Base-by-base conservation (phyloP, 2,797 vertebrate genomes). In the Decapterus maruadsi region DNA sequence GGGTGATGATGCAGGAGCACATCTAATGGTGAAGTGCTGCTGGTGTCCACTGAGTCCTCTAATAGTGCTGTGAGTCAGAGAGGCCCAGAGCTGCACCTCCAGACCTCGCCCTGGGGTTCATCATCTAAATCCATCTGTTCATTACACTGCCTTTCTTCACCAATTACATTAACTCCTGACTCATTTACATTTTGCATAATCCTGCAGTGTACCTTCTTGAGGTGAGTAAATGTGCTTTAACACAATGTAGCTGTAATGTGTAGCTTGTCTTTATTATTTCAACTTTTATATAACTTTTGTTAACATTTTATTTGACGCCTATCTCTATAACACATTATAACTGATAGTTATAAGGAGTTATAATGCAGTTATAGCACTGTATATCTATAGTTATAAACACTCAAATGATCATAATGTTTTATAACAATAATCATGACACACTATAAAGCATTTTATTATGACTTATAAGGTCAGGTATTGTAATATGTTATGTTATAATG, bases 91-190 rank as follows among this genome's bases (percentile, higher is more conserved):
- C 83, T 63, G 60, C 46, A 65, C 58, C 75, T 72, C 53, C 19
- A 57, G 69, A 75, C 65, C 63, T 73, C 60, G 20, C 84, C 86
- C 68, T 53, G 62, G 85, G 77, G 48, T 75, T 83, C 29, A 87
- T 73, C 83, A 77, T 67, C 50, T 45, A 26, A 17, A 58, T 70
- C 84, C 87, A 87, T 86, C 85, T 87, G 81, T 78, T 90, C 72
- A 60, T 67, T 60, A 69, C 46, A 45, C 16, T 20, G 50, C 9
- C 43, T 58, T 63, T 60, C 8, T 46, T 36, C 8, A 48, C 1
- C 50, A 65, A 61, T 64, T 57, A 72, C 38, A 56, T 20, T 34
- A 69, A 48, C 63, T 61, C 29, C 31, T 68, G 12, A 61, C 61
- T 12, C 29, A 59, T 50, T n/a, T 8, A 31, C 9, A 58, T 50